Evolutionary conservation across 2,888 invertebrate genomes (phyloP).

Genomic region (Lamellibrachia columna): DNA sequence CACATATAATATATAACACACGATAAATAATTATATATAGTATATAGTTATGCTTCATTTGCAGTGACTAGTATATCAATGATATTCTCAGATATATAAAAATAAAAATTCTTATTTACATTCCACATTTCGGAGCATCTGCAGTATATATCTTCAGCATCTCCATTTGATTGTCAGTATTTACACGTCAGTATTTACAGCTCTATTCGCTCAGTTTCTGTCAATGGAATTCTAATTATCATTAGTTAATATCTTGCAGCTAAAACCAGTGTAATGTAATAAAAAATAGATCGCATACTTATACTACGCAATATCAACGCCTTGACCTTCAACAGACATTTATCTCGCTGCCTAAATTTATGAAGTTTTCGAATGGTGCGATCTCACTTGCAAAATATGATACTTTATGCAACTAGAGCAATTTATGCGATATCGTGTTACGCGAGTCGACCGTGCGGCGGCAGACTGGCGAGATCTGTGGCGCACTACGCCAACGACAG

Average conservation of each 20-base stretch:
- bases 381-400: not conserved
- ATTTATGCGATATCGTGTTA: not conserved
- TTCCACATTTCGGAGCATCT: not conserved
- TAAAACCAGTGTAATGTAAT: not conserved
- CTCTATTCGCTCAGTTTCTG: not conserved
- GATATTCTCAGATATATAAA: slow-evolving; percentile 9
- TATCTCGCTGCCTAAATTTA: not conserved
- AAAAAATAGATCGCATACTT: not conserved
- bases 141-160: not conserved
- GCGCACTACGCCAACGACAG: not conserved
- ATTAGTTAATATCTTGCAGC: not conserved
- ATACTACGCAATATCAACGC: not conserved
- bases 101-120: not conserved
- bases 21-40: not conserved
- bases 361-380: not conserved
- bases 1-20: not conserved
- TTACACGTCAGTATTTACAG: not conserved
- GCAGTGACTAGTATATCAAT: not conserved
- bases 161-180: not conserved
- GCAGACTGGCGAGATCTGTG: not conserved
- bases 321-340: not conserved
- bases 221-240: not conserved
- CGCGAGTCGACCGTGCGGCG: not conserved
- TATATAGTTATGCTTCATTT: not conserved
- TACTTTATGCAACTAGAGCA: not conserved